These are phyloP conservation scores for Gisinianus flammeolus DNA, from an alignment of 2,888 invertebrate genomes.

Conservation along the genomic window DNA sequence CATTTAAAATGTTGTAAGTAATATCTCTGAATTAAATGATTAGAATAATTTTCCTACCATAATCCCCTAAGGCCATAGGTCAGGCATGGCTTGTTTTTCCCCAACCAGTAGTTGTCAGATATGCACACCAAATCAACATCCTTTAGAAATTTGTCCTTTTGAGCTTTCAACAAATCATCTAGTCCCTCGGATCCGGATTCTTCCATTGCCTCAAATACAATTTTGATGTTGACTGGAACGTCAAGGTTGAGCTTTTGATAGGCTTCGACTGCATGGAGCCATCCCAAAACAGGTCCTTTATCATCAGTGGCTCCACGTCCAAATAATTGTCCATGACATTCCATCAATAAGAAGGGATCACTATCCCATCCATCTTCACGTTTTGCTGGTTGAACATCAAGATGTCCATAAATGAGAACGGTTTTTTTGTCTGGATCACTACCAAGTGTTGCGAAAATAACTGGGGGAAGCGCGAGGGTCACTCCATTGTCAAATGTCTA, in stretches of 20 bases:
- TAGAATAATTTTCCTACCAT: constrained; percentile 68
- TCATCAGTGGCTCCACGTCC: constrained; percentile 94
- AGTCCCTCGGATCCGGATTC: constrained; percentile 97
- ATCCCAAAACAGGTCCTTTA: constrained; percentile 87
- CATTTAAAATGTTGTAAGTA: too few relatives aligned
- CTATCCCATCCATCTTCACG: constrained; percentile 86
- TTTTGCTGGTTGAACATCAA: constrained; percentile 96
- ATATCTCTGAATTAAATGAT: background rate
- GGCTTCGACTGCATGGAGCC: constrained; percentile 93
- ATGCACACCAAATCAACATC: constrained; percentile 94
- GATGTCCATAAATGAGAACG: constrained; percentile 92
- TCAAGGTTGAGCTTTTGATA: constrained; percentile 76
- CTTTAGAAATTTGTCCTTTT: constrained; percentile 77
- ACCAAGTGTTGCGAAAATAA: constrained; percentile 79
- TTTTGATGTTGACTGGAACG: constrained; percentile 72
- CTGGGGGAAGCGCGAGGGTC: constrained; percentile 81
- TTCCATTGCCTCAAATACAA: constrained; percentile 98
- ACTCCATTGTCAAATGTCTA: constrained; percentile 72
- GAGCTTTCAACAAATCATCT: constrained; percentile 76
- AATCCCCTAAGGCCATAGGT: constrained; percentile 96
- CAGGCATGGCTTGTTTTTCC: constrained; percentile 92
- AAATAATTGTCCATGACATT: constrained; percentile 85
- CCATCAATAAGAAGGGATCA: constrained; percentile 89
- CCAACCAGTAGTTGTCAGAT: constrained; percentile 98
- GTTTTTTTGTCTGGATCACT: constrained; percentile 87